Evolutionary conservation across 2,797 vertebrate species (phyloP).

Genomic region (Parauchenoglanis ngamensis): DNA sequence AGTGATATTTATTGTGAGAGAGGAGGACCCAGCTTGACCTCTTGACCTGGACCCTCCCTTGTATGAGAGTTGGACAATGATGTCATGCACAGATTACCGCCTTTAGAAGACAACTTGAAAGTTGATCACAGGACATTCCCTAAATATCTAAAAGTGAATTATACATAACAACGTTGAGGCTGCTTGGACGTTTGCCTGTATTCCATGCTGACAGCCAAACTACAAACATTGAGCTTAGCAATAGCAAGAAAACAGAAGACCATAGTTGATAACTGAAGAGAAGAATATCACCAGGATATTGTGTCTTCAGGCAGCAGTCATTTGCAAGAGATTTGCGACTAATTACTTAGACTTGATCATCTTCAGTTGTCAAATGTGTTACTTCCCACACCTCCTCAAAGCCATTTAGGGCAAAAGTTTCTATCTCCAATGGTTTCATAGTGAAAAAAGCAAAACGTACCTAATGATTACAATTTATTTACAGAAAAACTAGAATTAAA

Average conservation of each 20-base stretch:
- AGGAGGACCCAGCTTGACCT: conserved; percentile 49
- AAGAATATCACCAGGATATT: neutral
- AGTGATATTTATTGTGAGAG: conserved; percentile 43
- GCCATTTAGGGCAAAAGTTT: neutral
- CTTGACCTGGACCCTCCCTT: conserved; percentile 49
- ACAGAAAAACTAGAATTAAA: neutral
- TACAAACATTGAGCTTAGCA: neutral
- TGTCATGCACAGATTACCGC: conserved; percentile 45
- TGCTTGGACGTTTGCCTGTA: neutral
- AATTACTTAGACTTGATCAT: neutral
- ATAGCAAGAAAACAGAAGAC: neutral
- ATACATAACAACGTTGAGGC: neutral
- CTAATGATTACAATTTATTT: neutral
- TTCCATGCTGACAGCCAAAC: neutral
- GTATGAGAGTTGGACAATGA: conserved; percentile 32
- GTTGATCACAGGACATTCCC: neutral
- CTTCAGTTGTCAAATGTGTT: neutral
- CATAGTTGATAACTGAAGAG: neutral
- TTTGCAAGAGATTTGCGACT: neutral
- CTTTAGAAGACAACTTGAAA: conserved; percentile 16
- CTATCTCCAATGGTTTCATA: neutral
- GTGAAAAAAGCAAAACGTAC: neutral
- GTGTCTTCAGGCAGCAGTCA: neutral
- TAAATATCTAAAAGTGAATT: neutral
- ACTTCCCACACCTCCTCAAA: neutral